Base-by-base conservation (phyloP, 2,888 invertebrate genomes). In the Bimastos eiseni region DNA sequence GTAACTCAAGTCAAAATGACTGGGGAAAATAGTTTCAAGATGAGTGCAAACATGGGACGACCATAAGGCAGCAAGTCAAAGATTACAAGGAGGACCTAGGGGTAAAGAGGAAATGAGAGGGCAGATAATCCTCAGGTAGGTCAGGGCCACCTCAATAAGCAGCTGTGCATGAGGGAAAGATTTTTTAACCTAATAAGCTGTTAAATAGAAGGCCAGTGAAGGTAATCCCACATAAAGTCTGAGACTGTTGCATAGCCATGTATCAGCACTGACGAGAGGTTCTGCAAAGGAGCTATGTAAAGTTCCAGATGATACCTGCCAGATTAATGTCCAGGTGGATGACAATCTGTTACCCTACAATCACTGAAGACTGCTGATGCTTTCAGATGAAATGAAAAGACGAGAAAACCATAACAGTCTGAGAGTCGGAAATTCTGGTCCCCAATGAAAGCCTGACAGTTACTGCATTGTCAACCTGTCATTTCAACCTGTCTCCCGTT, bases 391-490 rank as follows among this genome's bases (percentile, higher is more conserved):
- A 70, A 70, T 70, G n/a, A 70, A n/a, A 70, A 70, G 70, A 15
- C 70, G 13, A n/a, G 70, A 70, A 70, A 70, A 13, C 70, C 30
- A 17, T 8, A 24, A n/a, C n/a, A 70, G 70, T 70, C 11, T 8
- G 8, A 4, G 70, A 70, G 70, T 70, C 70, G 8, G 70, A 70
- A 30, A 70, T n/a, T n/a, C 70, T n/a, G 8, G 70, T 70, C 70
- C 30, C 70, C 4, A 70, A 8, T n/a, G n/a, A 70, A n/a, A 70
- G 70, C n/a, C 49, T 19, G 21, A 49, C 49, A 49, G 49, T 49
- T 49, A 24, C 49, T n/a, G 70, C 70, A 70, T n/a, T 70, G 70
- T 70, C 70, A 70, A n/a, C 70, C 70, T 70, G 70, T 70, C 70
- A 70, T 70, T 70, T 70, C 70, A n/a, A 70, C 70, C 70, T 70